Percentiles rank a stretch among this genome's conserved stretches.
Evolutionary conservation across 2,888 invertebrate species (phyloP).

Genomic region (Oscheius myriophilus): DNA sequence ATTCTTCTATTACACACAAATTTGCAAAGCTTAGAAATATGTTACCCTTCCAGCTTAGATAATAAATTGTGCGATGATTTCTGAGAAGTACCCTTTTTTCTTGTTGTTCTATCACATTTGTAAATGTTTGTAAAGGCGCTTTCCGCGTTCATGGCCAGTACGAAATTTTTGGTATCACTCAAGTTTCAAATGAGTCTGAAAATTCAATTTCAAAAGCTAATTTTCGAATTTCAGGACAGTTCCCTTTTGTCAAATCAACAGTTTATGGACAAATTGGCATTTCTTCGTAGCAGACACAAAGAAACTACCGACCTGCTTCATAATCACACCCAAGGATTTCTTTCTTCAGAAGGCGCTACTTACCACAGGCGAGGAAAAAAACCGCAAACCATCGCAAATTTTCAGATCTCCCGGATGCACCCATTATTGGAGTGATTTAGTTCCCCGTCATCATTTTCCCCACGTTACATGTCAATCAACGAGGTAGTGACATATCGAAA

Average conservation of each 20-base stretch:
- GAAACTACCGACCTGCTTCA: constrained; percentile 20
- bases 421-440: constrained; percentile 26
- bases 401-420: constrained; percentile 27
- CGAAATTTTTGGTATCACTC: no score
- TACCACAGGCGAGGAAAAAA: constrained; percentile 14
- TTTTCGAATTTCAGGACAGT: constrained; percentile 19
- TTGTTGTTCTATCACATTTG: no score
- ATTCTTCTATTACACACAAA: no score
- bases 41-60: no score
- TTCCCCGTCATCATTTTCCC: no score
- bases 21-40: no score
- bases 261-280: constrained; percentile 21
- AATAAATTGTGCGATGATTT: no score
- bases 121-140: no score
- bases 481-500: neutral
- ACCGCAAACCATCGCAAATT: neutral
- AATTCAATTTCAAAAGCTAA: neutral
- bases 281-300: constrained; percentile 25
- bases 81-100: no score
- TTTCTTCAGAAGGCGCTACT: constrained; percentile 5
- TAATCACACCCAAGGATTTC: neutral
- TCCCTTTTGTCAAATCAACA: constrained; percentile 9
- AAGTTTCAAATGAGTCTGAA: neutral
- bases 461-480: neutral
- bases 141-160: no score